A percentile compares a stretch with the other conserved stretches of the same genome.
These are phyloP conservation scores for Acanthopleura granulata DNA, from an alignment of 2,888 invertebrate genomes.

Conservation along the genomic window DNA sequence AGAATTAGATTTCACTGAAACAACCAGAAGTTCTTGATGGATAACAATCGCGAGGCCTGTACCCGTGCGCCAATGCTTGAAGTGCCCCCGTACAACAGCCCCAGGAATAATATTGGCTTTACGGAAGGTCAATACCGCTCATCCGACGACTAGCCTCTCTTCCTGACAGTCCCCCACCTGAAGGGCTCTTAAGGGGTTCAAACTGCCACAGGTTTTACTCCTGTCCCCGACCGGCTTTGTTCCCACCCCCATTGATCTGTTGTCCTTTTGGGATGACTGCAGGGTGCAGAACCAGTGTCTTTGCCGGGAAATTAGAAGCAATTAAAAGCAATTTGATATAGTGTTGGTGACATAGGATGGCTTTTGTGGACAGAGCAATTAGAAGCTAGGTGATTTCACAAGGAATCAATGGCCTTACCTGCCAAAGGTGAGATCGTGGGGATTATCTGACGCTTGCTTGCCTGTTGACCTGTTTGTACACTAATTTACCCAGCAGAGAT, in stretches of 20 bases:
- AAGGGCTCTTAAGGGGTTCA: neutral
- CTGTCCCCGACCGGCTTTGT: neutral
- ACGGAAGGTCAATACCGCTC: slow-evolving; percentile 4
- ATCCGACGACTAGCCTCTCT: too few species aligned
- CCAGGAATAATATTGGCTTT: slow-evolving; percentile 3
- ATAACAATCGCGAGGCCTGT: neutral
- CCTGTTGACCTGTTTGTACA: slow-evolving; percentile 14
- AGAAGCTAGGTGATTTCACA: neutral
- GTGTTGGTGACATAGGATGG: neutral
- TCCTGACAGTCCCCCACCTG: neutral
- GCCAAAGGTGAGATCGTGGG: neutral
- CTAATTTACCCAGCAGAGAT: neutral
- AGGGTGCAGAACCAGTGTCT: neutral
- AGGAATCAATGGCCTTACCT: slow-evolving; percentile 5
- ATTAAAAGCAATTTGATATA: slow-evolving; percentile 18
- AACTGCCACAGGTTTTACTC: neutral
- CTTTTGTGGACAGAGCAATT: neutral
- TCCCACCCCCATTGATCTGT: slow-evolving; percentile 2
- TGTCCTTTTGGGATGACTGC: neutral
- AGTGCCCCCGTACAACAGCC: neutral
- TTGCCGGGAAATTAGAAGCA: neutral
- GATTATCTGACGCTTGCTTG: neutral
- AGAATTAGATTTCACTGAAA: slow-evolving; percentile 4
- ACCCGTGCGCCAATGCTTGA: neutral
- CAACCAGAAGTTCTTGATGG: neutral